phyloP scores from a whole-genome alignment of 2,113 vertebrate genomes.

The Campylomormyrus numenius region DNA sequence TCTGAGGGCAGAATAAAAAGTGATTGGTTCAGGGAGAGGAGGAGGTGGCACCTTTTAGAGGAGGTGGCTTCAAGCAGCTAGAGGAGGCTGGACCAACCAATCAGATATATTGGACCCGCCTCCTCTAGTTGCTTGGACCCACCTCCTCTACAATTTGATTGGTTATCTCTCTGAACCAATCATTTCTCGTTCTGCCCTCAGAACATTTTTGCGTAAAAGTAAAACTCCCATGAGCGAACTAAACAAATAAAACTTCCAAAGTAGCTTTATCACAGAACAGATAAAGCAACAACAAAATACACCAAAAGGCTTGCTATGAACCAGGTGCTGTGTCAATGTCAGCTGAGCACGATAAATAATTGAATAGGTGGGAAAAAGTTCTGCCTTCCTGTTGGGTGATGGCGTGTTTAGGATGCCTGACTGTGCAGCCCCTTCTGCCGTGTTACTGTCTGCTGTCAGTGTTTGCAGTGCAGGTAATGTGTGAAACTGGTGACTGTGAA shows the following conservation, averaged over 20 bases:
- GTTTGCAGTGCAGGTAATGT: not conserved
- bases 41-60: no score
- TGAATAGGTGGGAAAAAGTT: not conserved
- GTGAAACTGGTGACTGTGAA: not conserved
- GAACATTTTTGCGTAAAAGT: no score
- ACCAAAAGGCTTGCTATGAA: not conserved
- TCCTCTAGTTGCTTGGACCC: no score
- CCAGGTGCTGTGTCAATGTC: not conserved
- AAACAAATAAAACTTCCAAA: not conserved
- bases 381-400: not conserved
- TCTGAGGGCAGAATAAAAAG: no score
- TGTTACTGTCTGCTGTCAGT: not conserved
- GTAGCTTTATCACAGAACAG: not conserved
- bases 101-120: no score
- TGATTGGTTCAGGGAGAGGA: no score
- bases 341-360: not conserved
- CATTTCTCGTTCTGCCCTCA: no score
- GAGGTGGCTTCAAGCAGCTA: no score
- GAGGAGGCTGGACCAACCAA: no score
- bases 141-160: no score
- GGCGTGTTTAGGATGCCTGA: not conserved
- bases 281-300: not conserved
- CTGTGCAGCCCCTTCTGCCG: not conserved
- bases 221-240: not conserved
- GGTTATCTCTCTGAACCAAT: no score